Evolutionary conservation across 2,113 vertebrate genomes (phyloP), one percentile per base, ranked within the genome.

Genomic region (Arvicanthis niloticus): DNA sequence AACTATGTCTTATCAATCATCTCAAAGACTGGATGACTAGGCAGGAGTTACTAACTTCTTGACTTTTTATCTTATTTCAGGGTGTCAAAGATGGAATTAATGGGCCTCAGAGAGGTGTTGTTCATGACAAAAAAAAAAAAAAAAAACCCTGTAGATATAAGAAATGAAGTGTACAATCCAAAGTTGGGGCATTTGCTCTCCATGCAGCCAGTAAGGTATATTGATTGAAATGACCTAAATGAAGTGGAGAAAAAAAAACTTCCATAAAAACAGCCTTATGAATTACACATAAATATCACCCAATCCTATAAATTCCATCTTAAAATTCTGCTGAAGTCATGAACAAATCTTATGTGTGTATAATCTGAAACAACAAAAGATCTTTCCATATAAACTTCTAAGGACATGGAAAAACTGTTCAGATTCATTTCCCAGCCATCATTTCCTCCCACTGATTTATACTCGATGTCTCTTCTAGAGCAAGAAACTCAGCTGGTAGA

Each of bases 31-130:
- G 0, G 1, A 84, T 96, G 78, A 96, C 93, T 85, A 85, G 65
- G 93, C 86, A 94, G 78, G 51, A 94, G 31, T 24, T 91, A 92
- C 80, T 91, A 84, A 75, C 65, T 93, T 96, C 93, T 95, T 95
- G 45, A 87, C 65, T 92, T 96, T 77, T 77, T 51, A 89, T 95
- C 96, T 96, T 96, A 95, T 94, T 97, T 97, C 84, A 93, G 95
- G 62, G 75, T 96, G 93, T 97, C 96, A 98, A 89, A 97, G 94
- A 88, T 93, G 86, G 92, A 98, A 96, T 97, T 92, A 97, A 97
- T 97, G 95, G 85, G 45, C 72, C 93, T 87, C 37, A 73, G 96
- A 94, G 72, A 97, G 88, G 81, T 31, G 56, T 48, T 82, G 37
- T 76, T 58, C 11, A 29, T 40, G 22, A 77, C 90, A 88, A 93